phyloP scores from a whole-genome alignment of 1,140 invertebrate species.

The Drosophila guanche region DNA sequence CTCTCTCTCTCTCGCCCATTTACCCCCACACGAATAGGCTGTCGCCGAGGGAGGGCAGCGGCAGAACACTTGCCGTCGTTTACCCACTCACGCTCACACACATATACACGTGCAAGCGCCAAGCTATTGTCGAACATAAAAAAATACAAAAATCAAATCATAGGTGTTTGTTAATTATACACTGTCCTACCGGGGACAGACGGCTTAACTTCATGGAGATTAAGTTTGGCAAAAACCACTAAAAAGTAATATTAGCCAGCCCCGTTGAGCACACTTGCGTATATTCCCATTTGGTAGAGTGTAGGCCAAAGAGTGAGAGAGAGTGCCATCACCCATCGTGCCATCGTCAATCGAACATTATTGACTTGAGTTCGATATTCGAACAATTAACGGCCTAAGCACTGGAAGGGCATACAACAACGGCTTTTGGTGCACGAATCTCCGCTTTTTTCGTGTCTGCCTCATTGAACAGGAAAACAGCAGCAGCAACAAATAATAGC shows the following conservation, averaged over 20 bases:
- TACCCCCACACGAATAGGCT: conserved; percentile 69
- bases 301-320: too few species aligned
- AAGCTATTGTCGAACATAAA: conserved; percentile 57
- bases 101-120: conserved; percentile 23
- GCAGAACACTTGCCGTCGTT: conserved; percentile 74
- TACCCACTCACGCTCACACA: conserved; percentile 62
- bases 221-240: not conserved
- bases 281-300: too few species aligned
- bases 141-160: conserved; percentile 67
- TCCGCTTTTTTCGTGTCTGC: conserved; percentile 44
- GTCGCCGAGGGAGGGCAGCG: conserved; percentile 42
- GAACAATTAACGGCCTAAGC: not conserved
- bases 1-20: conserved; percentile 32
- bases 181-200: conserved; percentile 37
- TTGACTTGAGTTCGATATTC: not conserved
- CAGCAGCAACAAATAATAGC: conserved; percentile 17
- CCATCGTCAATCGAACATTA: not conserved
- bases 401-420: conserved; percentile 12
- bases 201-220: conserved; percentile 11
- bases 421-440: not conserved
- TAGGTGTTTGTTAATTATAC: conserved; percentile 71
- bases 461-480: conserved; percentile 47
- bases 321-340: too few species aligned
- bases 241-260: not conserved
- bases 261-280: too few species aligned